Conservation (phyloP, 2,113 vertebrate species). For the Barbus barbus region DNA sequence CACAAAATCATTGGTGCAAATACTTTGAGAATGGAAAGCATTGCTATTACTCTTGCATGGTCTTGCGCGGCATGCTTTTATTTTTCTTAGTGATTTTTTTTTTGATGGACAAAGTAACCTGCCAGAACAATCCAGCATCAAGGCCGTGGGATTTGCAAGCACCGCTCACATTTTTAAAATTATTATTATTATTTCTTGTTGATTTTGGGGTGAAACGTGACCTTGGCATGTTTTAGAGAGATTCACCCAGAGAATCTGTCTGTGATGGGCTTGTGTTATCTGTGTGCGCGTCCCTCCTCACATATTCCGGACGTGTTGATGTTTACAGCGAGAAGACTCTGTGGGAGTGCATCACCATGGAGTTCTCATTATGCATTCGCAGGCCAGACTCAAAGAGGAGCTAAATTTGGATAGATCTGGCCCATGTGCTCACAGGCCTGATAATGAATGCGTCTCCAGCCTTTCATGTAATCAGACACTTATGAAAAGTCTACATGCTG, state of each 20-base stretch:
- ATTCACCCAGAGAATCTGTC: neutral
- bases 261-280: neutral
- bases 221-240: neutral
- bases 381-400: slow-evolving; percentile 54
- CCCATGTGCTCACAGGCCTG: slow-evolving; percentile 54
- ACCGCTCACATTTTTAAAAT: neutral
- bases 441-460: slow-evolving; percentile 46
- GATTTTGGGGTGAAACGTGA: neutral
- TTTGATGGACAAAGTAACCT: neutral
- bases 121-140: neutral
- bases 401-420: slow-evolving; percentile 63
- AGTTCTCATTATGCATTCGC: slow-evolving; percentile 58
- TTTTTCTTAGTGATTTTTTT: neutral
- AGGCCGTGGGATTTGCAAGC: neutral
- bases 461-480: slow-evolving; percentile 71
- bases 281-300: slow-evolving; percentile 35
- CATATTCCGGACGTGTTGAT: slow-evolving; percentile 50
- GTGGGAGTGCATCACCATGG: slow-evolving; percentile 40
- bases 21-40: neutral
- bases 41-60: neutral
- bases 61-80: neutral
- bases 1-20: neutral
- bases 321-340: slow-evolving; percentile 50
- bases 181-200: neutral
- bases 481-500: slow-evolving; percentile 55